These are phyloP conservation scores for Diarsia mendica DNA, from an alignment of 2,888 invertebrate species.

Conservation along the genomic window DNA sequence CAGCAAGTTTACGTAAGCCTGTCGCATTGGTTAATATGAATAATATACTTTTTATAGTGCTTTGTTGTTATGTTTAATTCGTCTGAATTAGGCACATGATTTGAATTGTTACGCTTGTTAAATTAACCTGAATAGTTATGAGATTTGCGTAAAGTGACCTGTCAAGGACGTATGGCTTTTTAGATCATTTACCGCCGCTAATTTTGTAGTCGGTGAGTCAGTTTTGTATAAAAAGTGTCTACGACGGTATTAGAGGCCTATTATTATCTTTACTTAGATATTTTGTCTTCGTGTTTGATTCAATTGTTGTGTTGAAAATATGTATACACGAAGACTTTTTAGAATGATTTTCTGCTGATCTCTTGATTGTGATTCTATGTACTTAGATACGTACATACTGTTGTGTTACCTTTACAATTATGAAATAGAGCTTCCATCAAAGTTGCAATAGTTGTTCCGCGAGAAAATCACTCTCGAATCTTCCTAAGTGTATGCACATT, in stretches of 20 bases:
- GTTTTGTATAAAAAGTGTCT: constrained; percentile 31
- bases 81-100: constrained; percentile 56
- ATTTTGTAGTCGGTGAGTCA: constrained; percentile 37
- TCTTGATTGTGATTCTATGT: too few relatives aligned
- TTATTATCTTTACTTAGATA: constrained; percentile 1
- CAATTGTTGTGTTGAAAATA: background rate
- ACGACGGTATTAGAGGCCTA: background rate
- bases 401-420: too few relatives aligned
- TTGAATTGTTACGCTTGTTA: constrained; percentile 52
- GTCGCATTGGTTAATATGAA: constrained; percentile 63
- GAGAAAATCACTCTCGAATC: too few relatives aligned
- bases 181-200: constrained; percentile 24
- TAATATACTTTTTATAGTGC: constrained; percentile 56
- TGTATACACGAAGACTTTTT: too few relatives aligned
- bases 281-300: background rate
- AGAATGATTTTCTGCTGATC: too few relatives aligned
- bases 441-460: too few relatives aligned
- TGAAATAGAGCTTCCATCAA: too few relatives aligned
- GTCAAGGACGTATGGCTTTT: constrained; percentile 60
- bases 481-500: too few relatives aligned
- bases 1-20: constrained; percentile 63
- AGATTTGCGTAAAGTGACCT: constrained; percentile 63
- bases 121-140: constrained; percentile 59
- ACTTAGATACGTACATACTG: too few relatives aligned
- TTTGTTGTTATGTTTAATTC: constrained; percentile 65